Base-by-base conservation (phyloP, 92 coral and sea anemone species). In the Phymanthus crucifer region DNA sequence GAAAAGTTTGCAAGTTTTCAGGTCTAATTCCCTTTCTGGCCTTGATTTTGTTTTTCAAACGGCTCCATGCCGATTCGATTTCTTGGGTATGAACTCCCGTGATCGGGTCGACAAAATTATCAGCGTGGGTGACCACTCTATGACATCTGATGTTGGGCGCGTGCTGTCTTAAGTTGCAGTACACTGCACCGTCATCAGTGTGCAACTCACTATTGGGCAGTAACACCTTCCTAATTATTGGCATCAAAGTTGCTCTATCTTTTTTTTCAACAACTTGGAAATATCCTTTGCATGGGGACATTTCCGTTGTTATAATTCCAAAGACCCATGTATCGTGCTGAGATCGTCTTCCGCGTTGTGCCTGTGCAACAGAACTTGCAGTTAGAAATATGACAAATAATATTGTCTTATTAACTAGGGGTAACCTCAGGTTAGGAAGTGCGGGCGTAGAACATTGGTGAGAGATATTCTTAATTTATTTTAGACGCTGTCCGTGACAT, bases 41-140 rank as follows among this genome's bases (percentile, higher is more conserved):
- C 23, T 80, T 80, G 19, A 46, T 48, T 33, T 47, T 75, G 32
- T 35, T 18, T 67, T 80, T 80, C 10, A 80, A 77, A 21, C 47
- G 12, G 58, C 71, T 71, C 84, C 84, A 80, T 35, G 76, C 73
- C 24, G 84, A 80, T 45, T 80, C 77, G 12, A 70, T 50, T 32
- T 80, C 77, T 66, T 70, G 84, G 2, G 84, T 80, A 45, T 71
- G 84, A 18, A 80, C 84, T 18, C 77, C 78, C 34, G 78, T 80
- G 13, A 33, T 29, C 24, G 84, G 84, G 71, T 80, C 69, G 23
- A 80, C 84, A 21, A 80, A 80, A 54, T 80, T 57, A 11, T 76
- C 17, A 31, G 27, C 31, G 71, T 80, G 78, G 16, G 54, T 75
- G 1, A 47, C 78, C 1, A 80, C 36, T 26, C 38, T 38, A 37